A percentile compares a stretch with the other conserved stretches of the same genome.
Evolutionary conservation across 2,888 invertebrate genomes (phyloP).

Genomic region (Merodon equestris): DNA sequence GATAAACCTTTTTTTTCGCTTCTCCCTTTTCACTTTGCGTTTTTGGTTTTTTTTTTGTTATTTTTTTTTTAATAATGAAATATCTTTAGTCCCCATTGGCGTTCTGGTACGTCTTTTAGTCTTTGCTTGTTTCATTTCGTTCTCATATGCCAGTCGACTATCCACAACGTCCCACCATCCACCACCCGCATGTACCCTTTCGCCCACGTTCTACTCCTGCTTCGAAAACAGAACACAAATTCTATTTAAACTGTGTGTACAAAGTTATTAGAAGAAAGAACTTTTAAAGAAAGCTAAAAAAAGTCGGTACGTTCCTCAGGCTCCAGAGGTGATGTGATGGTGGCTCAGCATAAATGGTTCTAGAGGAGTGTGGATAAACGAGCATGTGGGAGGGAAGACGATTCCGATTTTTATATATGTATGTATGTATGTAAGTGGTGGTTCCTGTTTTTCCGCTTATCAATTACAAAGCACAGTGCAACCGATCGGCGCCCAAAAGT

Average conservation of each 20-base stretch:
- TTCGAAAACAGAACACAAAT: slow-evolving; percentile 72
- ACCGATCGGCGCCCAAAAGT: slow-evolving; percentile 1
- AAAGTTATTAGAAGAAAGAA: slow-evolving; percentile 76
- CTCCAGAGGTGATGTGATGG: slow-evolving; percentile 4
- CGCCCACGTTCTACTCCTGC: slow-evolving; percentile 20
- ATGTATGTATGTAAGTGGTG: slow-evolving; percentile 26
- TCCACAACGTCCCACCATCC: slow-evolving; percentile 23
- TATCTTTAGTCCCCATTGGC: slow-evolving; percentile 65
- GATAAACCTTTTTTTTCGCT: slow-evolving; percentile 74
- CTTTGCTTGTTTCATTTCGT: slow-evolving; percentile 24
- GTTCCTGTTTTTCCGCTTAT: slow-evolving; percentile 24
- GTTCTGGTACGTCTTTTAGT: slow-evolving; percentile 23
- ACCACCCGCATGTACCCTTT: neutral
- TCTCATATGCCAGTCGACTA: slow-evolving; percentile 52
- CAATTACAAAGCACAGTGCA: slow-evolving; percentile 25
- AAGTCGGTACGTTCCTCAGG: slow-evolving; percentile 30
- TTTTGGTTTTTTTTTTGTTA: too few species aligned
- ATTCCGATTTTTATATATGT: slow-evolving; percentile 18
- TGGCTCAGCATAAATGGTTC: slow-evolving; percentile 38
- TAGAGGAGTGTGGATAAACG: neutral
- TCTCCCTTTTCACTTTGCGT: too few species aligned
- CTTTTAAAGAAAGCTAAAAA: slow-evolving; percentile 63
- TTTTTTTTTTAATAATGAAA: slow-evolving; percentile 77
- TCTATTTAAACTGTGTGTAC: slow-evolving; percentile 78
- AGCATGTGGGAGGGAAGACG: slow-evolving; percentile 19